Percentiles rank a stretch among this genome's conserved stretches.
These are phyloP conservation scores for Promerops cafer DNA, from an alignment of 2,113 vertebrate genomes.

Conservation along the genomic window DNA sequence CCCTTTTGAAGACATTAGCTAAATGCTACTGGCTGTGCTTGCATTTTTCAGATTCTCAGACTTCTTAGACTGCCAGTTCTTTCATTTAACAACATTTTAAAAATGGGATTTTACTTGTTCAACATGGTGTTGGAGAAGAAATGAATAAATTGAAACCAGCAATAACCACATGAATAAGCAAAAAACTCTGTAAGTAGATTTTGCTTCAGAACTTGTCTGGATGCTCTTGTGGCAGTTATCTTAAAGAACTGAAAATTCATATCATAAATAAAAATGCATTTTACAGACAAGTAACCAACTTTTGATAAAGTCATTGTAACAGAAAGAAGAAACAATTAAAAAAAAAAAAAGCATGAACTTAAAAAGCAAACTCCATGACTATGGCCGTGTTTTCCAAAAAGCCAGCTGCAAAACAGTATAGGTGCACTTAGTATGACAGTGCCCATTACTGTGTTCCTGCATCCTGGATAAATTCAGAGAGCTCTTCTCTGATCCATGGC, in stretches of 20 bases:
- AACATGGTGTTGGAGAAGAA: neutral
- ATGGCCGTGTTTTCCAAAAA: neutral
- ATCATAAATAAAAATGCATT: neutral
- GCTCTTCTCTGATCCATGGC: neutral
- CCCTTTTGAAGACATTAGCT: neutral
- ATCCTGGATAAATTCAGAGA: neutral
- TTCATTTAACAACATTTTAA: neutral
- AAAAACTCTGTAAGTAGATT: neutral
- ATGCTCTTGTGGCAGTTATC: neutral
- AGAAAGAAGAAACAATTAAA: neutral
- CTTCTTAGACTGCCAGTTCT: neutral
- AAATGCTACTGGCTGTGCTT: neutral
- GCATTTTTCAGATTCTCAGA: neutral
- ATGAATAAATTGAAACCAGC: neutral
- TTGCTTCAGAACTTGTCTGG: neutral
- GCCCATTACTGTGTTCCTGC: neutral
- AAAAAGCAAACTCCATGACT: neutral
- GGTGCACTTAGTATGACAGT: neutral
- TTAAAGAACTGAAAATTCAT: neutral
- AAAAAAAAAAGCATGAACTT: accelerated
- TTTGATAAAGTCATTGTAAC: neutral
- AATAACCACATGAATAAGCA: neutral
- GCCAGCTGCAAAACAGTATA: accelerated
- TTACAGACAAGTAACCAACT: neutral
- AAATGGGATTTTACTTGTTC: neutral